Base-by-base conservation (phyloP, 2,888 invertebrate species). In the Phortica magna region DNA sequence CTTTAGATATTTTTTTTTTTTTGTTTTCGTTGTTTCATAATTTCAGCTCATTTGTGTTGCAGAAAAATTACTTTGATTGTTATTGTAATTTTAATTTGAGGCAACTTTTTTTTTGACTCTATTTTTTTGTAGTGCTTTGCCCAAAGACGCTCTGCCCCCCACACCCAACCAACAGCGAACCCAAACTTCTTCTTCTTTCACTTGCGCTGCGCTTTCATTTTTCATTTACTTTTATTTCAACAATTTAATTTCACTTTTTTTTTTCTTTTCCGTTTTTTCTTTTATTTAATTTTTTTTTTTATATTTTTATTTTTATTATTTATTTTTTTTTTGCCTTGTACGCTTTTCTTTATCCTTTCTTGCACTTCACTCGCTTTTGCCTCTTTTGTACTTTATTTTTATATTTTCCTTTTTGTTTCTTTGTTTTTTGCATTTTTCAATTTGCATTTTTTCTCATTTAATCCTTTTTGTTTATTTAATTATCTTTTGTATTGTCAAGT, bases 401-500 rank as follows among this genome's bases (percentile, higher is more conserved):
- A n/a, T n/a, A n/a, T n/a, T n/a, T n/a, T n/a, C n/a, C n/a, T n/a
- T n/a, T n/a, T n/a, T n/a, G n/a, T n/a, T n/a, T n/a, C n/a, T n/a
- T n/a, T n/a, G n/a, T 22, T 57, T 72, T 77, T 76, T 75, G 71
- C 72, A 74, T 74, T 73, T 61, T 68, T 68, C 67, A 48, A 70
- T 79, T 74, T 77, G 73, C 79, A 72, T 74, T 76, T 77, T 79
- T 83, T 81, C 76, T 41, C 77, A 65, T 73, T 74, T 76, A 76
- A 75, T 83, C 80, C 81, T 77, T 79, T 82, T 79, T 79, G 80
- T 82, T 81, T 79, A 82, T 73, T 77, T 75, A 73, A 72, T 75
- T 77, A 67, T 77, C 59, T 75, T 73, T 73, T 67, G 61, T 68
- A 70, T 64, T 73, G 68, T 70, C 74, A 71, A 77, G 74, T 71